Conservation (phyloP, 2,888 invertebrate genomes). For the Drosophila parthenogenetica region DNA sequence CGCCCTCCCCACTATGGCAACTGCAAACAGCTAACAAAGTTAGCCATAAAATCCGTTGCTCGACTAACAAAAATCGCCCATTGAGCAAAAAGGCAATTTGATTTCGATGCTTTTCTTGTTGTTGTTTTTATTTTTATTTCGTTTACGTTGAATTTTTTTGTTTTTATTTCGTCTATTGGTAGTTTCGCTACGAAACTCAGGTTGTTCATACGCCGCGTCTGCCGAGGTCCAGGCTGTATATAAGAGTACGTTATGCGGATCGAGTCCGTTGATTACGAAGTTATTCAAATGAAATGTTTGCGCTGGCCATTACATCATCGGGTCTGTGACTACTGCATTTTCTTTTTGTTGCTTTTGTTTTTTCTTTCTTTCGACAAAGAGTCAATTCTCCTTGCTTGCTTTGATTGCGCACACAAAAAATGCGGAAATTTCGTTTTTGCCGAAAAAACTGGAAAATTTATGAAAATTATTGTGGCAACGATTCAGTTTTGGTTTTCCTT, state of each 20-base stretch:
- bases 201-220: conserved; percentile 66
- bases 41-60: conserved; percentile 66
- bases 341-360: conserved; percentile 12
- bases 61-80: conserved; percentile 68
- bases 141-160: background rate
- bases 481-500: conserved; percentile 16
- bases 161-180: conserved; percentile 16
- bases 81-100: conserved; percentile 70
- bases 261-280: conserved; percentile 68
- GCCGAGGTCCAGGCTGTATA: conserved; percentile 24
- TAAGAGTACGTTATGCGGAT: conserved; percentile 27
- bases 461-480: conserved; percentile 70
- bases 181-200: conserved; percentile 43
- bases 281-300: conserved; percentile 76
- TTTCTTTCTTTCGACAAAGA: background rate
- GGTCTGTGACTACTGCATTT: conserved; percentile 45
- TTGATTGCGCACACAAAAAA: conserved; percentile 47
- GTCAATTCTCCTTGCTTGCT: conserved; percentile 7
- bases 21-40: conserved; percentile 51
- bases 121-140: conserved; percentile 16
- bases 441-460: conserved; percentile 63
- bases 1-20: conserved; percentile 34
- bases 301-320: conserved; percentile 69
- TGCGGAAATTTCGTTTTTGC: conserved; percentile 65
- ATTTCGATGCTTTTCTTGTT: conserved; percentile 52